Evolutionary conservation across 2,888 invertebrate species (phyloP), one percentile per base, ranked within the genome.

Genomic region (Platynereis dumerilii): DNA sequence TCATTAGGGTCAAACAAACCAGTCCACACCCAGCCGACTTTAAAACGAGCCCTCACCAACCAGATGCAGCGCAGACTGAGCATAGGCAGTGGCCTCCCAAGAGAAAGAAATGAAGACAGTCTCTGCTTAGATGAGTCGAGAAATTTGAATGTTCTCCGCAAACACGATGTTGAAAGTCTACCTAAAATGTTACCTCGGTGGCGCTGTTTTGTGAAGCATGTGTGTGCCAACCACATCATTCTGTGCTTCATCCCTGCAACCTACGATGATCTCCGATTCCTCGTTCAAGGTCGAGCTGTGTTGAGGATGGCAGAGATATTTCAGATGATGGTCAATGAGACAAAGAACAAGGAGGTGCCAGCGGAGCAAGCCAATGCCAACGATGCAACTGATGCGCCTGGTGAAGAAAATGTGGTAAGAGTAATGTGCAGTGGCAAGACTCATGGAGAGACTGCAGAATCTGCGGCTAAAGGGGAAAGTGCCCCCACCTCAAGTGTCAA

Each of bases 131-230:
- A 34, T 34, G 34, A 34, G 5, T 34, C 34, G 12, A 34, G 34
- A 12, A n/a, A n/a, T n/a, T n/a, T n/a, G n/a, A 34, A 12, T 34
- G 34, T 34, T 7, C 34, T 34, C 7, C 34, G 34, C 5, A 5
- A 48, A 22, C 5, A 5, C 3, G 48, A 48, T 22, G 20, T 48
- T 5, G 48, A 48, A n/a, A n/a, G 17, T 22, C n/a, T 48, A 17
- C n/a, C 22, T 5, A 48, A 22, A 48, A 22, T 48, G 7, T 20
- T 22, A 48, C 75, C 80, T 2, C 85, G 86, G 68, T 91, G 91
- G 90, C 85, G 88, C 63, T 91, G 91, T 79, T 91, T 88, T 76
- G 86, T 90, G 29, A 90, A 89, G 82, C 88, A 88, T 17, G 85
- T 89, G 39, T 88, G 87, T 34, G 81, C 86, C 7, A 88, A 88